Conservation (phyloP, 2,888 invertebrate species). For the Idaea dimidiata region DNA sequence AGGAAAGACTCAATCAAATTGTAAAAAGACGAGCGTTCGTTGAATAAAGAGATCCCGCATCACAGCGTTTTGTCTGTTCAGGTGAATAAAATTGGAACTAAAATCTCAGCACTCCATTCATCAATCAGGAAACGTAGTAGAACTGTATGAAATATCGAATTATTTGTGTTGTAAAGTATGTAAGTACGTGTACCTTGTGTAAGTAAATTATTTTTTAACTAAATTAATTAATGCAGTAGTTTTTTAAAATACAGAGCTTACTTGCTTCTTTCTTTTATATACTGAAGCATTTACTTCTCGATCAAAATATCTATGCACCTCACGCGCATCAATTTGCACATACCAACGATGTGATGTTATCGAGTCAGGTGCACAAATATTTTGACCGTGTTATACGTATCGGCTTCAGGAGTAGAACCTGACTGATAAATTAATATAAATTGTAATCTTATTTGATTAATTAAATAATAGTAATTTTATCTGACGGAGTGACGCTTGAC, state of each 20-base stretch:
- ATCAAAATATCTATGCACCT: no score
- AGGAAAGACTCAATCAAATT: no score
- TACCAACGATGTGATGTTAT: no score
- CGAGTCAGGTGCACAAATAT: no score
- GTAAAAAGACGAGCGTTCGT: no score
- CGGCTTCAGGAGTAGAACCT: not conserved
- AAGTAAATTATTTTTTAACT: constrained; percentile 4
- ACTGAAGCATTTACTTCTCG: not conserved
- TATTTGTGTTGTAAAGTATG: not conserved
- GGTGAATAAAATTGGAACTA: not conserved
- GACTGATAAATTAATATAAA: not conserved
- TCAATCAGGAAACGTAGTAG: not conserved
- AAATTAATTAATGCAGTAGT: constrained; percentile 5
- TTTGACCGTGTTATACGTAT: not conserved
- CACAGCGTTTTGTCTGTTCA: not conserved
- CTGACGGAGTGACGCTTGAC: not conserved
- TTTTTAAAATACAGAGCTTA: constrained; percentile 3
- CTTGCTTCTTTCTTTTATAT: not conserved
- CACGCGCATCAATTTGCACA: no score
- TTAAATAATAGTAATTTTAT: not conserved
- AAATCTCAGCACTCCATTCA: not conserved
- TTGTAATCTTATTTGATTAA: not conserved
- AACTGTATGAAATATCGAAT: not conserved
- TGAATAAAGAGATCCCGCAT: no score
- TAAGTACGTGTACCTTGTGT: not conserved